A percentile compares a stretch with the other conserved stretches of the same genome.
phyloP scores from a whole-genome alignment of 2,888 invertebrate species.

The Epicampocera succincta region DNA sequence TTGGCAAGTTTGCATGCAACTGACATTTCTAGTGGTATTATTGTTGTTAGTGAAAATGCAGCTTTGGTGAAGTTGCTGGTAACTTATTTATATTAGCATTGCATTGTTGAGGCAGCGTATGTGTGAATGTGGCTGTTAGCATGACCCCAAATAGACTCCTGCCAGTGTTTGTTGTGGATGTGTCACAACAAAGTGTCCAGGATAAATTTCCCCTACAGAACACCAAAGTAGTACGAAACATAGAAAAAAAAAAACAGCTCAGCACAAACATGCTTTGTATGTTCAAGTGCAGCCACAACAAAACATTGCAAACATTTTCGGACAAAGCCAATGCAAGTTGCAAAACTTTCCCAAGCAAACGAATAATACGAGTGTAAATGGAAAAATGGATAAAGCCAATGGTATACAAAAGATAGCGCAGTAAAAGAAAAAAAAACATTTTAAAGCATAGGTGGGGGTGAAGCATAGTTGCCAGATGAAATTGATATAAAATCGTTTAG shows the following conservation, averaged over 20 bases:
- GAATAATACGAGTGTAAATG: constrained; percentile 11
- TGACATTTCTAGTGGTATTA: constrained; percentile 4
- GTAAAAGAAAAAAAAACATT: not conserved
- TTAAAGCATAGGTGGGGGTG: too few species aligned
- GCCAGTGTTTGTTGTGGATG: constrained; percentile 23
- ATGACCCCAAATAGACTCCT: constrained; percentile 35
- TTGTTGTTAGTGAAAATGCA: not conserved
- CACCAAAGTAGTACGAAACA: constrained; percentile 1
- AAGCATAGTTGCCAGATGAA: too few species aligned
- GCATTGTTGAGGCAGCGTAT: too few species aligned
- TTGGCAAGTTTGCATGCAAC: not conserved
- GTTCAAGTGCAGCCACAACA: constrained; percentile 15
- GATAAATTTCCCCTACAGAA: constrained; percentile 37
- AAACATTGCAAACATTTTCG: constrained; percentile 7
- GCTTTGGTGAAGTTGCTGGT: too few species aligned
- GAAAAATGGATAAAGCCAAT: not conserved
- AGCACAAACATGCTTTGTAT: not conserved
- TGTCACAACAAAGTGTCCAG: constrained; percentile 53
- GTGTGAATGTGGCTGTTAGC: too few species aligned
- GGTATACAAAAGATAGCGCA: not conserved
- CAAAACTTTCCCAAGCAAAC: not conserved
- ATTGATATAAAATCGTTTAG: too few species aligned
- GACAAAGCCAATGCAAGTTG: not conserved
- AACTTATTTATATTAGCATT: too few species aligned
- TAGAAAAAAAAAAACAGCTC: not conserved